phyloP scores from a whole-genome alignment of 2,113 vertebrate species.

The Tylochromis polylepis region DNA sequence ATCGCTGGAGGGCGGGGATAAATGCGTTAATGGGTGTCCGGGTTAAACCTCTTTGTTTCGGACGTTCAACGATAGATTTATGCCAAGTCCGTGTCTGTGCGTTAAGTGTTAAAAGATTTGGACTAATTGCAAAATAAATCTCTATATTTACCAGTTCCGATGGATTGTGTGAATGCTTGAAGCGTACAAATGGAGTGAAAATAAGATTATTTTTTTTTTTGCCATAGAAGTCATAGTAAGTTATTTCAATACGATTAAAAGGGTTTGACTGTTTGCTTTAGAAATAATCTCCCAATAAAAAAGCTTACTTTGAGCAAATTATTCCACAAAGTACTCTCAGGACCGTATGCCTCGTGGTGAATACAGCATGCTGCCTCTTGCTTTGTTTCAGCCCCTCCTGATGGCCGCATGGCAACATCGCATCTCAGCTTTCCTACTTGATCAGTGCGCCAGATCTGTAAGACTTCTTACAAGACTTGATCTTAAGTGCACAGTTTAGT shows the following conservation, averaged over 20 bases:
- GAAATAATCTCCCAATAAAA: not conserved
- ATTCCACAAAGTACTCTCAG: not conserved
- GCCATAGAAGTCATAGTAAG: not conserved
- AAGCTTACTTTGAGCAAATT: not conserved
- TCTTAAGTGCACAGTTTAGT: not conserved
- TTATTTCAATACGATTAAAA: not conserved
- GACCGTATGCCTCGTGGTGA: not conserved
- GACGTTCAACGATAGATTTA: slow-evolving; percentile 42
- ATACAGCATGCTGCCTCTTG: not conserved
- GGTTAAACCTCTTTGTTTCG: slow-evolving; percentile 69
- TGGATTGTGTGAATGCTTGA: not conserved
- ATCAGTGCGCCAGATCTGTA: not conserved
- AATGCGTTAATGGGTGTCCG: not conserved
- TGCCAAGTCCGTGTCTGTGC: not conserved
- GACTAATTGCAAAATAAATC: not conserved
- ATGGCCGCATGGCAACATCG: not conserved
- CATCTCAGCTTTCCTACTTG: not conserved
- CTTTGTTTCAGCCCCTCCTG: not conserved
- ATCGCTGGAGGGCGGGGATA: not conserved
- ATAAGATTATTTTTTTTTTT: not conserved
- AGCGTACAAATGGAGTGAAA: not conserved
- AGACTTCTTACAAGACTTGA: not conserved
- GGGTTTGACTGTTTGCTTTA: not conserved
- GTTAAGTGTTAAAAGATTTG: not conserved
- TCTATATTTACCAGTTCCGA: not conserved